Base-by-base conservation (phyloP, 2,888 invertebrate species). In the Cyaniris semiargus region DNA sequence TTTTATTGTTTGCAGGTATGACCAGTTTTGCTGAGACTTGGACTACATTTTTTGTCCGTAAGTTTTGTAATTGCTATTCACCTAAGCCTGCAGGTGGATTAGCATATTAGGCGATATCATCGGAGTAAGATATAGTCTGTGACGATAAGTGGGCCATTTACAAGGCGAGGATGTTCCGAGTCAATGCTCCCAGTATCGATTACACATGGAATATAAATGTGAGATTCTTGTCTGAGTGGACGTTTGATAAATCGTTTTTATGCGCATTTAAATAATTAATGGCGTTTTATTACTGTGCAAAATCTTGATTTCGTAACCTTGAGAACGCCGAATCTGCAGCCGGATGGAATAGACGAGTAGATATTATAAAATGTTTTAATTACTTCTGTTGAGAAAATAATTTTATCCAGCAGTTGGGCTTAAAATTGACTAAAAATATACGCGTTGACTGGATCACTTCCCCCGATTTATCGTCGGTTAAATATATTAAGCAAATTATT, bases 111-210 rank as follows among this genome's bases (percentile, higher is more conserved):
- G 38, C 70, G 15, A 38, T 71, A 38, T 71, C 27, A 31, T 66
- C 66, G 66, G 27, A 66, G 18, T 71, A 38, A 71, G 23, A 71
- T 71, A 71, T 15, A 70, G 34, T 34, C 44, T 66, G 44, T 44
- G 38, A 1, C 71, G 44, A 71, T 38, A 72, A 72, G 21, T 72
- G 72, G 72, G 21, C 72, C 72, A 74, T 53, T 76, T 58, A 58
- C 38, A 76, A 70, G 71, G 71, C 71, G 71, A 71, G 76, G 76
- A 76, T 76, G 76, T 76, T 76, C 74, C 60, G 70, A 76, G 79
- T 77, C 76, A 77, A 76, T 76, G 79, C 74, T 34, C 77, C 38
- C 31, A 76, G 76, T 79, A 79, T 77, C 77, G 77, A 77, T 79
- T 77, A 76, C 77, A 72, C 72, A 74, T 72, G 72, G 48, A 48